These are phyloP conservation scores for Scrobipalpa costella DNA, from an alignment of 2,888 invertebrate species.

Conservation along the genomic window DNA sequence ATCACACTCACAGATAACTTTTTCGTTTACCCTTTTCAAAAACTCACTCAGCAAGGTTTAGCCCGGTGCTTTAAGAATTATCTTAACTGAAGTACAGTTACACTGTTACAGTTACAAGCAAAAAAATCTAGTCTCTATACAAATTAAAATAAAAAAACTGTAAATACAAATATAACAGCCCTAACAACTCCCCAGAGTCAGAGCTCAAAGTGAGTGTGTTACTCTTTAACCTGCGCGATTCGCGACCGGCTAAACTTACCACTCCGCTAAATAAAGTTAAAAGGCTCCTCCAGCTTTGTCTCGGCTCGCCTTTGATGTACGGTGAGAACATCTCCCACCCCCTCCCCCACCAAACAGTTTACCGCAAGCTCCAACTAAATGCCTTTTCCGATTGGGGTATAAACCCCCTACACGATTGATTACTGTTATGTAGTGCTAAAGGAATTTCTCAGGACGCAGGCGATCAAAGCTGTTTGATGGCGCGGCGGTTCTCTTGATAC, in stretches of 20 bases:
- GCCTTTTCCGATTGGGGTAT: slow-evolving; percentile 72
- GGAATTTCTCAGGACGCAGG: slow-evolving; percentile 69
- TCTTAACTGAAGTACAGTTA: too few species aligned
- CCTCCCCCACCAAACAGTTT: slow-evolving; percentile 68
- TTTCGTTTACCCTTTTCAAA: too few species aligned
- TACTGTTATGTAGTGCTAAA: slow-evolving; percentile 63
- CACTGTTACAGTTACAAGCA: too few species aligned
- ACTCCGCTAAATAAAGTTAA: slow-evolving; percentile 82
- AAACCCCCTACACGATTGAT: slow-evolving; percentile 64
- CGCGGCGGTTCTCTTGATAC: slow-evolving; percentile 47
- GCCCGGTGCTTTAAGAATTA: too few species aligned
- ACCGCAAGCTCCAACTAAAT: slow-evolving; percentile 78
- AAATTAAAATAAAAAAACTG: neutral
- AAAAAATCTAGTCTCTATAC: too few species aligned
- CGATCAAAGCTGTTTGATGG: slow-evolving; percentile 71
- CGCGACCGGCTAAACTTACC: slow-evolving; percentile 81
- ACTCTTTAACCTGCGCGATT: slow-evolving; percentile 81
- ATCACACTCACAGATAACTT: too few species aligned
- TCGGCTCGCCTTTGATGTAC: slow-evolving; percentile 78
- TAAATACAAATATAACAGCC: slow-evolving; percentile 44
- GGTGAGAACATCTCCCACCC: slow-evolving; percentile 46
- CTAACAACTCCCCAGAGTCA: slow-evolving; percentile 49
- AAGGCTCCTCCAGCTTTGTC: slow-evolving; percentile 80
- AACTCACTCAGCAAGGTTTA: too few species aligned
- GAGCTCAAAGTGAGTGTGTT: slow-evolving; percentile 79